These are phyloP conservation scores for Manduca sexta DNA, from an alignment of 1,140 invertebrate genomes.

Conservation along the genomic window DNA sequence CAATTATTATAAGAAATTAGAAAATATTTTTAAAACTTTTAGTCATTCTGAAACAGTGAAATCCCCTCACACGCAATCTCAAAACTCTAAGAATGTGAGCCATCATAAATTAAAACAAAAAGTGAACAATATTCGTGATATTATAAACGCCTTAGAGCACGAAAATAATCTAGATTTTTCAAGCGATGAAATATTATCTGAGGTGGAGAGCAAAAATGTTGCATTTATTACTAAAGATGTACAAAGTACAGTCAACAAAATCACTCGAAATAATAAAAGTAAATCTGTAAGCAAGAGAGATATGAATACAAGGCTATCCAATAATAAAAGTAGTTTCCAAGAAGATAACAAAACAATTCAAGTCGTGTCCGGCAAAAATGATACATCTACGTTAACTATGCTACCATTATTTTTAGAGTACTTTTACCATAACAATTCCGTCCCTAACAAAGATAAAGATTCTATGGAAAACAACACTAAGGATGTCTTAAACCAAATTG, in stretches of 20 bases:
- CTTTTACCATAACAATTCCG: constrained; percentile 23
- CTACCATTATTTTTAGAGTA: constrained; percentile 38
- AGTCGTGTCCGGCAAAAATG: too few relatives aligned
- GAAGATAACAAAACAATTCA: background rate
- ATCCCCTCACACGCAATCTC: too few relatives aligned
- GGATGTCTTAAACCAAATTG: too few relatives aligned
- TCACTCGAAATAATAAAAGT: background rate
- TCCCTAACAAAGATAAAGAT: background rate
- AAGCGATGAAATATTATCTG: constrained; percentile 29
- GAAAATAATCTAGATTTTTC: constrained; percentile 18
- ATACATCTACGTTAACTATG: constrained; percentile 8
- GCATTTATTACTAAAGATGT: too few relatives aligned
- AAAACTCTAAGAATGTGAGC: too few relatives aligned
- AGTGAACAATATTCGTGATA: constrained; percentile 61
- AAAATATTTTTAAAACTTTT: constrained; percentile 18
- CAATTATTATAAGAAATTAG: constrained; percentile 40
- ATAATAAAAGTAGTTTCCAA: too few relatives aligned
- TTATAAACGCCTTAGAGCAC: constrained; percentile 46
- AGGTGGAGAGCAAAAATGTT: constrained; percentile 32
- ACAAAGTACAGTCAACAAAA: background rate
- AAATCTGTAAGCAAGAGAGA: background rate
- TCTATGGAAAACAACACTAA: too few relatives aligned
- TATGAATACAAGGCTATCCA: too few relatives aligned
- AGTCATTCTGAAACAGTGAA: constrained; percentile 2
- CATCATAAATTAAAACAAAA: constrained; percentile 22